phyloP scores from a whole-genome alignment of 2,888 invertebrate species.

The Hirtodrosophila trivittata region DNA sequence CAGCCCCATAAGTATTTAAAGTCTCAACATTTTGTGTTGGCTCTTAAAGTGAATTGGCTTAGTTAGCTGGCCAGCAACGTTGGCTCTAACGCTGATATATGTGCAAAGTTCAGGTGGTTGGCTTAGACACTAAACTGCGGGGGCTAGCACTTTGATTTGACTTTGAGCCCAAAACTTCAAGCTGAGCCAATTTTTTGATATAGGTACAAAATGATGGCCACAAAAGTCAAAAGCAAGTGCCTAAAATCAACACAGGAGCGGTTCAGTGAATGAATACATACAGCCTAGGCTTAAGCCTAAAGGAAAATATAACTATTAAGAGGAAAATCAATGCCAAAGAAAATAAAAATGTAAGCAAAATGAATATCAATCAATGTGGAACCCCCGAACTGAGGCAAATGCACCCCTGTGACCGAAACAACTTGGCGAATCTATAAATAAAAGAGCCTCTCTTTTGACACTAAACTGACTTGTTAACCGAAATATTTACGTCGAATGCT shows the following conservation, averaged over 20 bases:
- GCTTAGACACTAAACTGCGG: conserved; percentile 44
- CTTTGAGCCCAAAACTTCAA: conserved; percentile 63
- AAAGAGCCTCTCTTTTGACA: conserved; percentile 70
- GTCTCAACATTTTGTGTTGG: not conserved
- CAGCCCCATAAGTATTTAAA: too few species aligned
- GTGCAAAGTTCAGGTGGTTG: conserved; percentile 59
- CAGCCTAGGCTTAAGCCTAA: not conserved
- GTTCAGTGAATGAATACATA: conserved; percentile 29
- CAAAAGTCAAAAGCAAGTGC: conserved; percentile 25
- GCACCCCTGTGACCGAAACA: conserved; percentile 14
- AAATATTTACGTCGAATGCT: conserved; percentile 67
- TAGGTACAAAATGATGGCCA: conserved; percentile 49
- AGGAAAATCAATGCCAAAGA: not conserved
- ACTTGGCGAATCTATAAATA: conserved; percentile 58
- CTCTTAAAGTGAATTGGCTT: conserved; percentile 26
- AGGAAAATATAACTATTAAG: not conserved
- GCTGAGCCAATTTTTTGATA: conserved; percentile 52
- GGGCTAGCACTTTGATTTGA: conserved; percentile 71
- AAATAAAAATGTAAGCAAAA: not conserved
- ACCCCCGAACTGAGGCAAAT: conserved; percentile 1
- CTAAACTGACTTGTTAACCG: conserved; percentile 81
- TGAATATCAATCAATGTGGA: not conserved
- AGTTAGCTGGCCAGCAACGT: conserved; percentile 10
- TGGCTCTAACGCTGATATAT: conserved; percentile 26
- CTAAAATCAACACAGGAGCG: conserved; percentile 53